These are phyloP conservation scores for Crossocerus cetratus DNA, from an alignment of 2,888 invertebrate genomes.

Conservation along the genomic window DNA sequence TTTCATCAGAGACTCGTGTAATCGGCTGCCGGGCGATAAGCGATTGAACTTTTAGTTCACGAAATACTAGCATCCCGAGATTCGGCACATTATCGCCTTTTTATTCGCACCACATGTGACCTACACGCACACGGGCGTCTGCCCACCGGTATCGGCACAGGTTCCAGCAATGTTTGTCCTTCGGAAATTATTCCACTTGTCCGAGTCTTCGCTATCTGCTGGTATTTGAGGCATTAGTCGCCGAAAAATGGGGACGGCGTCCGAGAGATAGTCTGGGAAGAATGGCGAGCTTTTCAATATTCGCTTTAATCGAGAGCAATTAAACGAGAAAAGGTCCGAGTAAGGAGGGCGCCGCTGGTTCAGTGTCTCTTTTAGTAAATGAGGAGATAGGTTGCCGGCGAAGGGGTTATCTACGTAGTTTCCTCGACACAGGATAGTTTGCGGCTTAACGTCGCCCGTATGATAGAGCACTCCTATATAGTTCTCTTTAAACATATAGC, in stretches of 20 bases:
- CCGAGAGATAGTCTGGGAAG: background rate
- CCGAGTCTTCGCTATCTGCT: background rate
- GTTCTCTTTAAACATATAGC: slow-evolving; percentile 13
- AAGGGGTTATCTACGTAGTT: slow-evolving; percentile 13
- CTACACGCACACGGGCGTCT: too few species aligned
- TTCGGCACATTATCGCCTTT: too few species aligned
- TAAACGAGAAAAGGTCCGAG: too few species aligned
- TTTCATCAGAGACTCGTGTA: background rate
- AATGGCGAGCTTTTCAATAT: too few species aligned
- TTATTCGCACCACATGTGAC: too few species aligned
- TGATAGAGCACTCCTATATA: background rate
- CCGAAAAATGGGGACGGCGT: background rate
- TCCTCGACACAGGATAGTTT: slow-evolving; percentile 8
- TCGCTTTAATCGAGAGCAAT: too few species aligned
- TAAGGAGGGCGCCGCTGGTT: too few species aligned
- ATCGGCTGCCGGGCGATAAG: too few species aligned
- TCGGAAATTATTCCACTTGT: background rate
- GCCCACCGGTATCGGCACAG: too few species aligned
- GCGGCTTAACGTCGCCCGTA: background rate
- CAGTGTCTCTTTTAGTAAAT: background rate
- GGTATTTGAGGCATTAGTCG: background rate
- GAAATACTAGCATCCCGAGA: too few species aligned
- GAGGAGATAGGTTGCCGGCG: background rate
- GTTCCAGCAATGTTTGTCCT: background rate
- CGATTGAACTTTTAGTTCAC: too few species aligned